These are phyloP conservation scores for Oeneis ivallda DNA, from an alignment of 2,888 invertebrate genomes.

Conservation along the genomic window DNA sequence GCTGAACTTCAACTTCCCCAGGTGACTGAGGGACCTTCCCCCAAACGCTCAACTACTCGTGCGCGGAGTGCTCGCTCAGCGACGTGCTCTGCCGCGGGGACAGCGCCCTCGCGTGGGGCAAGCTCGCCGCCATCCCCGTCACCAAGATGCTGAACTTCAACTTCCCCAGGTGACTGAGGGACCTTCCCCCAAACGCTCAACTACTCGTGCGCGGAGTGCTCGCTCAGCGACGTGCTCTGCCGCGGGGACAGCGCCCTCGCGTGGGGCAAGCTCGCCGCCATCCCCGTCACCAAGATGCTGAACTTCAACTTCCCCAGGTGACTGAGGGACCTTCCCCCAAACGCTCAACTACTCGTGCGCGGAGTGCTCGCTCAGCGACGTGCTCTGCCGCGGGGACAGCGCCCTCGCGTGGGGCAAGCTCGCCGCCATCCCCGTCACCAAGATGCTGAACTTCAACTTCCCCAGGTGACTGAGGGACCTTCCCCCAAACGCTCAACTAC, in stretches of 20 bases:
- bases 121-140: not conserved
- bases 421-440: not conserved
- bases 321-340: conserved; percentile 17
- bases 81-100: conserved; percentile 55
- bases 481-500: conserved; percentile 47
- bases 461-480: not conserved
- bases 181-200: conserved; percentile 42
- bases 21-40: not conserved
- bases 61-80: conserved; percentile 49
- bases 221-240: conserved; percentile 55
- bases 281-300: not conserved
- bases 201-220: conserved; percentile 52
- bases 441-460: conserved; percentile 1
- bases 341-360: conserved; percentile 49
- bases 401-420: conserved; percentile 2
- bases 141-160: conserved; percentile 2
- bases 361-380: conserved; percentile 51
- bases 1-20: conserved; percentile 1
- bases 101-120: not conserved
- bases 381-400: conserved; percentile 49
- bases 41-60: conserved; percentile 47
- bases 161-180: not conserved
- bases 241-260: conserved; percentile 33
- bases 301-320: conserved; percentile 3
- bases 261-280: not conserved